phyloP scores from a whole-genome alignment of 2,113 vertebrate genomes.

The Canis aureus region DNA sequence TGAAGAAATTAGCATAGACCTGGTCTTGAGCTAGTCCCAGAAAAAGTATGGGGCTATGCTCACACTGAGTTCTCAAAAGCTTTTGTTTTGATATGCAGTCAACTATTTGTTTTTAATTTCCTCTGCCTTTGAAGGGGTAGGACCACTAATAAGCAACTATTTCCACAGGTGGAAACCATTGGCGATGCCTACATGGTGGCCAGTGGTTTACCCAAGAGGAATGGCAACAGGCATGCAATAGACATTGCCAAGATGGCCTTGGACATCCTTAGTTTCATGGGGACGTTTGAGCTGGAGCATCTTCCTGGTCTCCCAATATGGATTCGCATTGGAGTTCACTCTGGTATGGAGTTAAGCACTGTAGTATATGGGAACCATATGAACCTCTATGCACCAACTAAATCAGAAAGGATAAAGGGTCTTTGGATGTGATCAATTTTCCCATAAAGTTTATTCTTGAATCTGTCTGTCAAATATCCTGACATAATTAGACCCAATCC shows the following conservation, averaged over 20 bases:
- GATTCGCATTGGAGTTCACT: slow-evolving; percentile 99
- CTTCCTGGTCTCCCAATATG: slow-evolving; percentile 97
- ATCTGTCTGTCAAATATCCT: not conserved
- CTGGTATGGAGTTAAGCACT: slow-evolving; percentile 88
- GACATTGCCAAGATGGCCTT: slow-evolving; percentile 98
- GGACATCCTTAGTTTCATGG: slow-evolving; percentile 97
- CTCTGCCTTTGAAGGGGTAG: not conserved
- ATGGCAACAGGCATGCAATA: slow-evolving; percentile 95
- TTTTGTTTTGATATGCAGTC: not conserved
- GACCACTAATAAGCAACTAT: slow-evolving; percentile 50
- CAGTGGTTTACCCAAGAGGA: slow-evolving; percentile 96
- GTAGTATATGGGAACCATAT: not conserved
- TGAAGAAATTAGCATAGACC: not conserved
- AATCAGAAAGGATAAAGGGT: not conserved
- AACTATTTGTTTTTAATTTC: not conserved
- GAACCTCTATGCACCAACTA: not conserved
- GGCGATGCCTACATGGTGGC: slow-evolving; percentile 99
- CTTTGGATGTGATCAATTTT: not conserved
- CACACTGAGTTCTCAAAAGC: not conserved
- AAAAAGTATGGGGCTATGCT: not conserved
- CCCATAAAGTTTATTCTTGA: not conserved
- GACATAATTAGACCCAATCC: not conserved
- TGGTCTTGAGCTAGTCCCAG: not conserved
- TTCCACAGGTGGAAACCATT: slow-evolving; percentile 96
- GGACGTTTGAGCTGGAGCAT: slow-evolving; percentile 95